Evolutionary conservation across 1,140 invertebrate genomes (phyloP), one percentile per base, ranked within the genome.

Genomic region (Gryon sp.): DNA sequence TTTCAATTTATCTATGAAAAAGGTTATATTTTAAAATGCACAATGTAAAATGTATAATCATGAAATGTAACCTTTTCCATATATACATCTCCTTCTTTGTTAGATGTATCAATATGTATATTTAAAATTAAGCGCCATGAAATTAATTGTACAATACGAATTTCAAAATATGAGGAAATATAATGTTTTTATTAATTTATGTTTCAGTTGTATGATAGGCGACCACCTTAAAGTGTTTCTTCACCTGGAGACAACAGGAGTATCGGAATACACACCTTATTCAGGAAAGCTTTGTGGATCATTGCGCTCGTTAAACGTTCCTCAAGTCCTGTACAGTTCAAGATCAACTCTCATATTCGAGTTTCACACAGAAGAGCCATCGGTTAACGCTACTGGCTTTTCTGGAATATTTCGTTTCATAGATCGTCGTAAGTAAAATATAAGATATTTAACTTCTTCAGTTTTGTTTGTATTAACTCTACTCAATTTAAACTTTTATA

Each of bases 181-280:
- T 9, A 28, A 7, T 30, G 12, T 28, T 22, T 28, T 12, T 38
- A 30, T 46, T 70, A 50, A 16, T 76, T 68, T 82, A 83, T 80
- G n/a, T 92, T 92, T 55, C 91, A 96, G 95, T 70, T 96, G 95
- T 83, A 86, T 91, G 38, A 90, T 90, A 30, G 92, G 92, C 0
- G 95, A 96, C 86, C 96, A 93, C 84, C 84, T 97, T 50, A 94
- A 95, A 87, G 90, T 96, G 45, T 97, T 94, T 87, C 89, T 94
- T 41, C 94, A 92, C 89, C 89, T 92, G 84, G 92, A 93, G 53
- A 86, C 90, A 62, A 90, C 91, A 2, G 88, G 89, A 1, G 92
- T 97, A 76, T 95, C 94, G 81, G 95, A 97, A 84, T 91, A 93
- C 52, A 95, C 93, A 16, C 91, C 91, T 8, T 94, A 93, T 91